These are phyloP conservation scores for Riparia riparia DNA, from an alignment of 2,113 vertebrate genomes.

Conservation along the genomic window DNA sequence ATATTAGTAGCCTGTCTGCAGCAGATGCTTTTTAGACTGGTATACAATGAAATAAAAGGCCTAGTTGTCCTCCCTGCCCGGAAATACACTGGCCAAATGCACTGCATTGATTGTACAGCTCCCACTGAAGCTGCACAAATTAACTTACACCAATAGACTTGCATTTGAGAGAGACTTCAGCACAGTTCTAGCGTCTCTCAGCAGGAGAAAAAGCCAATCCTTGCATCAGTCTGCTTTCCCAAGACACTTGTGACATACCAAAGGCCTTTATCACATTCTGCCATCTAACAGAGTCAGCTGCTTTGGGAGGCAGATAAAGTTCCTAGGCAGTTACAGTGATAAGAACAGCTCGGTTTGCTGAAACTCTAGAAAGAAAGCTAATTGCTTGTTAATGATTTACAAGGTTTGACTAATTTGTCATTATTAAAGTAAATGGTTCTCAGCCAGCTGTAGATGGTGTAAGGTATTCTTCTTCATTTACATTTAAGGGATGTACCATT, in stretches of 20 bases:
- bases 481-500: not conserved
- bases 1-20: not conserved
- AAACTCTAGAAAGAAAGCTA: conserved; percentile 41
- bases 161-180: not conserved
- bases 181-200: not conserved
- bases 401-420: conserved; percentile 58
- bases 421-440: conserved; percentile 56
- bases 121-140: not conserved
- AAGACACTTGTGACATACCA: not conserved
- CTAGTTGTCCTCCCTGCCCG: not conserved
- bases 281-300: not conserved
- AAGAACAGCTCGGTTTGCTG: not conserved
- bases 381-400: conserved; percentile 68
- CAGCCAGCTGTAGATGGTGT: not conserved
- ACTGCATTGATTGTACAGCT: not conserved
- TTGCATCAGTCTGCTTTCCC: not conserved
- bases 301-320: not conserved
- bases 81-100: not conserved
- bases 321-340: not conserved
- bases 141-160: not conserved
- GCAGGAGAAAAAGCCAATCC: not conserved
- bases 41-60: not conserved
- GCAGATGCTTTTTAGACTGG: not conserved
- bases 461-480: conserved; percentile 38
- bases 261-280: not conserved